Evolutionary conservation across 2,113 vertebrate genomes (phyloP), one percentile per base, ranked within the genome.

Genomic region (Apodemus sylvaticus): DNA sequence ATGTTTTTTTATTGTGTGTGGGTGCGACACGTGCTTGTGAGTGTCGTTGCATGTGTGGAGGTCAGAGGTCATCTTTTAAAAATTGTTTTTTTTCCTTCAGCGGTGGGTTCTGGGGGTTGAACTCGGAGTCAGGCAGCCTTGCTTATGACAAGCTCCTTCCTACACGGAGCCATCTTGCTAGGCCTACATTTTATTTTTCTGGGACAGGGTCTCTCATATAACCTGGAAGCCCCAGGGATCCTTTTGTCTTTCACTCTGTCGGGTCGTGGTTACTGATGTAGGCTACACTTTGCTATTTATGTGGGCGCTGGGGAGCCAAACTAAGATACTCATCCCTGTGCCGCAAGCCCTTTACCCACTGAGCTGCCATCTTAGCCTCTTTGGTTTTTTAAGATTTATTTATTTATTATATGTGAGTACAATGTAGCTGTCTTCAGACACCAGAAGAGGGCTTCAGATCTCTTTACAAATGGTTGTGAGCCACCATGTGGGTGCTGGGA

Each of bases 131-230:
- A 22, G 17, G 20, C 34, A 39, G 79, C 10, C 53, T 55, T 14
- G 0, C 8, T 55, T 14, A 0, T 2, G 13, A 26, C 55, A 42
- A 1, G 36, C 13, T 39, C n/a, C 12, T 24, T 42, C 16, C 62
- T 39, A 53, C 22, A 29, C 55, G 29, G 55, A 62, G n/a, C 81
- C 22, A 4, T 16, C 55, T 82, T 60, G 22, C 55, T 16, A 82
- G 51, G 53, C 53, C 22, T 58, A 24, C 79, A 60, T 24, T 36
- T 60, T 60, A 34, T 39, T 39, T 26, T n/a, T 24, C 26, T 5
- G 53, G 53, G 53, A 58, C 36, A 81, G 79, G 36, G 22, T 60
- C 22, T 82, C 53, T 39, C 79, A 60, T 5, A n/a, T 19, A 58
- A 60, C 39, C 36, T 42, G 81, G 58, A 62, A 36, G 29, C 29